Base-by-base conservation (phyloP, 1,140 invertebrate species). In the Charaxes varanes region DNA sequence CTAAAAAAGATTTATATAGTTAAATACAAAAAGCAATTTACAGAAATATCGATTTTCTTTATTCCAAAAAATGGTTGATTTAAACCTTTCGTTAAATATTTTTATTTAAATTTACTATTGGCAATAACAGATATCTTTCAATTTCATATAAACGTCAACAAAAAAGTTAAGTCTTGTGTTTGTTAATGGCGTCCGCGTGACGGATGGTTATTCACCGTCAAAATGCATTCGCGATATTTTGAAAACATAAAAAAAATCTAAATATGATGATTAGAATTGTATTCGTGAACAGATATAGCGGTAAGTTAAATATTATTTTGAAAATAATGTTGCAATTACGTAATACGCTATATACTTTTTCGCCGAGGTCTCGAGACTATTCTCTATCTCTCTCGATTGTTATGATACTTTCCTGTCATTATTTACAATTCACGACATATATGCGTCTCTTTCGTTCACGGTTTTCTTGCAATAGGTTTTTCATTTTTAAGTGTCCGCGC, bases 391-490 rank as follows among this genome's bases (percentile, higher is more conserved):
- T 34, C 62, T 77, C 74, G 41, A 59, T 72, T 76, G 71, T 76
- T 76, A 66, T 78, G 74, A 71, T 71, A 65, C 62, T 48, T 45
- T 53, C 24, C 61, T 59, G 62, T 67, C 62, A 67, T 74, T 80
- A 74, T 76, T 79, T 79, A 74, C 68, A 71, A 67, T 66, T 54
- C 56, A 48, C 45, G 62, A 66, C 38, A 38, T 80, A 71, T 69
- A 62, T 62, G 51, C 62, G 53, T 80, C 76, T 62, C 70, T 63
- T 58, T 80, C 70, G 22, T 47, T 19, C 62, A 53, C 65, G 46
- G 69, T 76, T 70, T 72, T 62, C 74, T 72, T 66, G 59, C 54
- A 62, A 62, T 68, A 52, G 57, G 59, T 70, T 79, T 78, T 79
- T 70, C 69, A 73, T 76, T 79, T 78, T 78, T 71, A 68, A 60